Percentiles rank a stretch among this genome's conserved stretches.
These are phyloP conservation scores for Loxodonta africana DNA, from an alignment of 2,113 vertebrate genomes.

Conservation along the genomic window DNA sequence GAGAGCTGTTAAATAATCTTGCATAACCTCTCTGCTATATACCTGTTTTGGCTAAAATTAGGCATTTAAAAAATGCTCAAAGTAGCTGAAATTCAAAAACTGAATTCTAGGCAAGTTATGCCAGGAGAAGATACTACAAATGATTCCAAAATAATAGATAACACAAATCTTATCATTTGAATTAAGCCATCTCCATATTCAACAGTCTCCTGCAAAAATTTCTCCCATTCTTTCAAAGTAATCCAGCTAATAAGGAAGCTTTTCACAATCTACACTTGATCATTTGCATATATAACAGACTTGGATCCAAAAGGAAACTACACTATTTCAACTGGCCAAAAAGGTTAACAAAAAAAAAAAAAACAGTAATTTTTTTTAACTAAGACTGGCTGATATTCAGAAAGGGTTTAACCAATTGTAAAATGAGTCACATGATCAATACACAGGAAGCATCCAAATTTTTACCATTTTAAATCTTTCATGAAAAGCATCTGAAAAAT, in stretches of 20 bases:
- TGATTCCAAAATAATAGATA: constrained; percentile 49
- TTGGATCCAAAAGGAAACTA: not conserved
- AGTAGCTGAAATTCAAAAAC: constrained; percentile 39
- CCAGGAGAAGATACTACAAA: constrained; percentile 29
- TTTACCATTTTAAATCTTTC: not conserved
- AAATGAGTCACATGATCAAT: not conserved
- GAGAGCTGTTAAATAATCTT: constrained; percentile 36
- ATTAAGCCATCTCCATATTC: constrained; percentile 22
- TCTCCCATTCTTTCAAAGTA: constrained; percentile 57
- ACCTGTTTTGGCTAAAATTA: constrained; percentile 61
- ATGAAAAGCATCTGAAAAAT: constrained; percentile 17
- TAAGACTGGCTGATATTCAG: constrained; percentile 13
- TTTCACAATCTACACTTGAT: not conserved
- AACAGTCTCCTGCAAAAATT: constrained; percentile 22
- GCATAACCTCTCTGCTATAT: not conserved
- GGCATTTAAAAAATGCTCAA: not conserved
- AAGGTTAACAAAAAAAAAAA: not conserved
- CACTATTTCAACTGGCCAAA: not conserved
- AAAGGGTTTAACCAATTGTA: not conserved
- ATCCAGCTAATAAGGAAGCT: constrained; percentile 24
- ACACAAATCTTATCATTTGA: not conserved
- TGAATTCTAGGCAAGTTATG: constrained; percentile 52
- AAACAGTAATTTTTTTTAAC: not conserved
- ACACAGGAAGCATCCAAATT: not conserved
- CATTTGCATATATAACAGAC: not conserved